phyloP scores from a whole-genome alignment of 2,113 vertebrate genomes.

The Megaleporinus macrocephalus region DNA sequence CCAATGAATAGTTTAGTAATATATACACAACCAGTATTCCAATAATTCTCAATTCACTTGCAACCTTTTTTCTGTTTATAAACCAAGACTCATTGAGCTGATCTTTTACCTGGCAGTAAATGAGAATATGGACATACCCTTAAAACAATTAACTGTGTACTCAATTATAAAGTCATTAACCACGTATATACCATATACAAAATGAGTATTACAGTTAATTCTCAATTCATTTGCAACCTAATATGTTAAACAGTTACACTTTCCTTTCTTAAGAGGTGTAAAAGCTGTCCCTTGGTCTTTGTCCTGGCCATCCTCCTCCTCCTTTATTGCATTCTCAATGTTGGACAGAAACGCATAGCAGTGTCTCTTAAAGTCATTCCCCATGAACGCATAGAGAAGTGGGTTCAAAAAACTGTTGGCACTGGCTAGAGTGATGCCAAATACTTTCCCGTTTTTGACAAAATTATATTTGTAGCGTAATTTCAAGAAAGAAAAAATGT shows the following conservation, averaged over 20 bases:
- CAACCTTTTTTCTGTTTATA: too few relatives aligned
- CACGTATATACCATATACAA: too few relatives aligned
- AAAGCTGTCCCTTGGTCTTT: conserved; percentile 69
- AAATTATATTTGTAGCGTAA: conserved; percentile 47
- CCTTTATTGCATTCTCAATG: conserved; percentile 42
- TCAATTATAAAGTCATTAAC: too few relatives aligned
- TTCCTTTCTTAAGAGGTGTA: conserved; percentile 66
- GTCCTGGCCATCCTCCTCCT: conserved; percentile 67
- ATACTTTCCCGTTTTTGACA: conserved; percentile 41
- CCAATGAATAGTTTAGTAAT: too few relatives aligned
- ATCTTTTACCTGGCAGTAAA: too few relatives aligned
- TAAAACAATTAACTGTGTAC: too few relatives aligned
- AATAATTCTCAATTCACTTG: too few relatives aligned
- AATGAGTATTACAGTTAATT: too few relatives aligned
- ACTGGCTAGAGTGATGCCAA: conserved; percentile 60
- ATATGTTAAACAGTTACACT: conserved; percentile 69
- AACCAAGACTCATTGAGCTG: too few relatives aligned
- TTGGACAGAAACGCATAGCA: not conserved
- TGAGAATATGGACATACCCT: too few relatives aligned
- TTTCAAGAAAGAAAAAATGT: conserved; percentile 80
- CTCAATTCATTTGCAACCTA: too few relatives aligned
- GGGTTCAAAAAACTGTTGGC: conserved; percentile 81
- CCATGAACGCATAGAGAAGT: not conserved
- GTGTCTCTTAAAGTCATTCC: not conserved
- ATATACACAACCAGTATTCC: too few relatives aligned